A percentile compares a stretch with the other conserved stretches of the same genome.
Conservation (phyloP, 1,140 invertebrate species). For the Zaprionus capensis region DNA sequence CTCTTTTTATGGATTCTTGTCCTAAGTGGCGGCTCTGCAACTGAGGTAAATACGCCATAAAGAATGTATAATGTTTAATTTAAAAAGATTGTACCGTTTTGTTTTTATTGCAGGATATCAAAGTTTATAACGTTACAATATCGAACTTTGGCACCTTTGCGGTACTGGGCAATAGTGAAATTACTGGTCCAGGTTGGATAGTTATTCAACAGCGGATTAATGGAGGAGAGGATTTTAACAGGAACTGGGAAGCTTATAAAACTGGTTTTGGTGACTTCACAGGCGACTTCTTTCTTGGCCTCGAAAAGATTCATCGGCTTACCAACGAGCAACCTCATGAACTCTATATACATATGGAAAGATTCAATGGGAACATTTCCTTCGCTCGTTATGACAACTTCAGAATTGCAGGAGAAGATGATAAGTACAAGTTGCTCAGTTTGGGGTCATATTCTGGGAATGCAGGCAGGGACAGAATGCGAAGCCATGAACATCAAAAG, state of each 20-base stretch:
- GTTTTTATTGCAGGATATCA: no score
- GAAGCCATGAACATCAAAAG: background rate
- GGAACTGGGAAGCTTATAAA: background rate
- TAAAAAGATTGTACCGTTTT: no score
- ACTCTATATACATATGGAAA: background rate
- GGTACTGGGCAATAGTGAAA: background rate
- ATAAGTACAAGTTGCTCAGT: background rate
- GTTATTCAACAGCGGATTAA: background rate
- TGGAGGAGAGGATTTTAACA: background rate
- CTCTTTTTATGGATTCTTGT: no score
- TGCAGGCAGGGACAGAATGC: background rate
- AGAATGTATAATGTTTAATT: no score
- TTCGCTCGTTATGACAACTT: background rate
- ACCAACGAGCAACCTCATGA: background rate
- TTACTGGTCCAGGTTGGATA: background rate
- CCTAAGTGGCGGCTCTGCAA: no score
- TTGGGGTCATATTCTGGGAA: background rate
- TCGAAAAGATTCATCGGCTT: background rate
- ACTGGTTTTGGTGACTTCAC: background rate
- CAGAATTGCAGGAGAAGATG: background rate
- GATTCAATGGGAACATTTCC: background rate
- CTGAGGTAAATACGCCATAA: no score
- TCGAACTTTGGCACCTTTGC: background rate
- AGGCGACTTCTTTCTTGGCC: background rate
- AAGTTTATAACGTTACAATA: background rate